phyloP scores from a whole-genome alignment of 2,113 vertebrate species.

The rabbit (Oryctolagus cuniculus) region DNA sequence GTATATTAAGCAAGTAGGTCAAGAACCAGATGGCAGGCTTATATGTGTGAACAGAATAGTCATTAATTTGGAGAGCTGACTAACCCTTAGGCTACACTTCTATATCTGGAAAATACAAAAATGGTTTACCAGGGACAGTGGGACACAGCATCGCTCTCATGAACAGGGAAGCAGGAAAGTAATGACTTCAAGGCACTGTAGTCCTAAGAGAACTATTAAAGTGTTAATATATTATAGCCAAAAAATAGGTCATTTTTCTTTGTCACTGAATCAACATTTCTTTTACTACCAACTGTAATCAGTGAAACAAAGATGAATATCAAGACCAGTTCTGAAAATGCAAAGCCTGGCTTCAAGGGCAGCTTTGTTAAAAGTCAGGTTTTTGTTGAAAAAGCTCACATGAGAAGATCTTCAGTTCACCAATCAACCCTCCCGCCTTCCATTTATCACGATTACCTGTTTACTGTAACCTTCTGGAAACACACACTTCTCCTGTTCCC shows the following conservation, averaged over 20 bases:
- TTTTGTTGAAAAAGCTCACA: background rate
- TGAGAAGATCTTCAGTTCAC: background rate
- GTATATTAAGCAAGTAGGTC: background rate
- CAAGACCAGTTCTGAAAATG: background rate
- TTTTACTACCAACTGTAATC: conserved; percentile 33
- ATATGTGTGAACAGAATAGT: background rate
- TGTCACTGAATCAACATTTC: conserved; percentile 16
- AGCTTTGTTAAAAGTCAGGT: background rate
- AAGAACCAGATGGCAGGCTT: background rate
- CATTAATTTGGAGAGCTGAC: background rate
- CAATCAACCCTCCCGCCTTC: background rate
- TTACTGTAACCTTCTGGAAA: background rate
- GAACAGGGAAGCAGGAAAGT: background rate
- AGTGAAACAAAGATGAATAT: conserved; percentile 58
- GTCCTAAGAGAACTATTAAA: background rate
- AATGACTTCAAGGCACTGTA: background rate
- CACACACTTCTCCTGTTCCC: background rate
- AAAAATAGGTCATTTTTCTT: conserved; percentile 43
- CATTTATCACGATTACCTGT: background rate
- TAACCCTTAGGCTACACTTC: background rate
- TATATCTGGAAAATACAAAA: background rate
- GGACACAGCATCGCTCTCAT: background rate
- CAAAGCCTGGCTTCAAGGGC: conserved; percentile 61
- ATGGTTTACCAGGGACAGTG: background rate
- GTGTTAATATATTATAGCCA: background rate